These are phyloP conservation scores for Cyclophora albipunctata DNA, from an alignment of 2,888 invertebrate species.

Conservation along the genomic window DNA sequence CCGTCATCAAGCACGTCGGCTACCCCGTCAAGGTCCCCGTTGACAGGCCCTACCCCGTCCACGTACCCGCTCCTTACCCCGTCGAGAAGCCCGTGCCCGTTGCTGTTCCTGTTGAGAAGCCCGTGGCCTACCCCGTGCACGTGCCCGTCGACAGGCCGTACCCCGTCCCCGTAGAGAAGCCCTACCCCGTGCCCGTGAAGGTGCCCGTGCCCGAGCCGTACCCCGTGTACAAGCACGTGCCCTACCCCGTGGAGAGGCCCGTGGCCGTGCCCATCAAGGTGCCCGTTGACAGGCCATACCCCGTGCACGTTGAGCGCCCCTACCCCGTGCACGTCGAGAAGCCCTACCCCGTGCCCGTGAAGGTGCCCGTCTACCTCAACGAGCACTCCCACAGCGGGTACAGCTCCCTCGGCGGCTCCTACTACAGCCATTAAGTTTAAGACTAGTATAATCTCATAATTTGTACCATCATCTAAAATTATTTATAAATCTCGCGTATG, in stretches of 20 bases:
- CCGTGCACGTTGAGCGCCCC: slow-evolving; percentile 70
- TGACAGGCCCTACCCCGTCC: slow-evolving; percentile 81
- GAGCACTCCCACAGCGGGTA: slow-evolving; percentile 33
- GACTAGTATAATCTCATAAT: slow-evolving; percentile 41
- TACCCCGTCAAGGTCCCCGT: slow-evolving; percentile 81
- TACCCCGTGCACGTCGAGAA: slow-evolving; percentile 69
- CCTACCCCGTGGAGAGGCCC: slow-evolving; percentile 76
- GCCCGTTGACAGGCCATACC: slow-evolving; percentile 79
- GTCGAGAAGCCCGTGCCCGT: slow-evolving; percentile 78
- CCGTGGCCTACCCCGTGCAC: slow-evolving; percentile 77
- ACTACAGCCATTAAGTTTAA: slow-evolving; percentile 58
- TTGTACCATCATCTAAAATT: slow-evolving; percentile 42
- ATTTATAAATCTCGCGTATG: slow-evolving; percentile 54
- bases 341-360: slow-evolving; percentile 74
- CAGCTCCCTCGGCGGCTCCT: slow-evolving; percentile 32
- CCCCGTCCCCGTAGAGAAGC: slow-evolving; percentile 72
- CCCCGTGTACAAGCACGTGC: slow-evolving; percentile 80
- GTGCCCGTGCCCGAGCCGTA: slow-evolving; percentile 76
- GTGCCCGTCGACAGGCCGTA: slow-evolving; percentile 78
- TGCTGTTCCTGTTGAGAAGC: slow-evolving; percentile 79
- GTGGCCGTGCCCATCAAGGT: slow-evolving; percentile 82
- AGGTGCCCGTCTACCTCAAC: slow-evolving; percentile 60
- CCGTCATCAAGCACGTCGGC: slow-evolving; percentile 79
- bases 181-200: slow-evolving; percentile 70
- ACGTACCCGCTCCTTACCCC: slow-evolving; percentile 77